A percentile compares a stretch with the other conserved stretches of the same genome.
Evolutionary conservation across 2,888 invertebrate species (phyloP).

Genomic region (Dicroscelio sp.): DNA sequence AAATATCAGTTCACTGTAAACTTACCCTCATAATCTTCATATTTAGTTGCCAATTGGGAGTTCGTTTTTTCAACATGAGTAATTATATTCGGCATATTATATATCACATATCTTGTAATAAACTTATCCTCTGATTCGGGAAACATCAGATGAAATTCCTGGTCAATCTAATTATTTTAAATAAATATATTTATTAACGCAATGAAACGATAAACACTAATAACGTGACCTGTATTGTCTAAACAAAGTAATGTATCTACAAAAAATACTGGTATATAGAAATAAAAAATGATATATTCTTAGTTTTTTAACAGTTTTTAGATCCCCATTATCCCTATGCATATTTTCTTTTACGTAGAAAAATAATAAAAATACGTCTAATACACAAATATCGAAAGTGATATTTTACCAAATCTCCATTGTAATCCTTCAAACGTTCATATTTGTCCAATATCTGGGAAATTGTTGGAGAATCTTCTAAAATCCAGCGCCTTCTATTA

Average conservation of each 20-base stretch:
- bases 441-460: neutral
- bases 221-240: neutral
- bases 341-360: too few species aligned
- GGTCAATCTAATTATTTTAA: neutral
- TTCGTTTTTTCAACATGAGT: neutral
- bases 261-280: too few species aligned
- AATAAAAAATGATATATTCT: too few species aligned
- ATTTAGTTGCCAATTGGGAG: neutral
- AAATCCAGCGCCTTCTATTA: neutral
- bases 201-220: neutral
- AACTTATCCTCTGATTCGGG: neutral
- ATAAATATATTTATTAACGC: neutral
- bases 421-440: neutral
- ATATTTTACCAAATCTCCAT: constrained; percentile 22
- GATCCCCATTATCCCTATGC: too few species aligned
- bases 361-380: neutral
- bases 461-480: neutral
- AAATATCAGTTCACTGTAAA: neutral
- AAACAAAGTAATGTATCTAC: too few species aligned
- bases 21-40: neutral
- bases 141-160: neutral
- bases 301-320: too few species aligned
- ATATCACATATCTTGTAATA: neutral
- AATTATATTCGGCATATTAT: neutral
- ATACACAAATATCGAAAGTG: neutral